Evolutionary conservation across 1,140 invertebrate genomes (phyloP).

Genomic region (Idris sp.): DNA sequence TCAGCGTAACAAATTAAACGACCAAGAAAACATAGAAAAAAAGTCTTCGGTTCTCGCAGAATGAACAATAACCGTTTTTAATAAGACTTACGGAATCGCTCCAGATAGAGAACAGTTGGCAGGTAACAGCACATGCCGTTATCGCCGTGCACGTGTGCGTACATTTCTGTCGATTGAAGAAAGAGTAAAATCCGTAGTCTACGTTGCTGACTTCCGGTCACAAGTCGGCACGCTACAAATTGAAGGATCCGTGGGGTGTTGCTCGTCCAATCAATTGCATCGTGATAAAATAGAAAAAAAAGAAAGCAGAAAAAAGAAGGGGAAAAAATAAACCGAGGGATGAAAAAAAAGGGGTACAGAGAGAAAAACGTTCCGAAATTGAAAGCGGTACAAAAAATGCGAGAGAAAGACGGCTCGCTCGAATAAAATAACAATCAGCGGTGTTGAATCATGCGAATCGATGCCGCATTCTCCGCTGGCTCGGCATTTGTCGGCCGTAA

Average conservation of each 20-base stretch:
- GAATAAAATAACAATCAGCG: conserved; percentile 49
- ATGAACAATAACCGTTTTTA: conserved; percentile 12
- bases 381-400: conserved; percentile 3
- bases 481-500: conserved; percentile 20
- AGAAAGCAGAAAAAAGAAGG: neutral
- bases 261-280: conserved; percentile 26
- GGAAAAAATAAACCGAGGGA: neutral
- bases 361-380: conserved; percentile 1
- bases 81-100: conserved; percentile 73
- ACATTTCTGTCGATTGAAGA: conserved; percentile 66
- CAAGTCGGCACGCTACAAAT: conserved; percentile 46
- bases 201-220: conserved; percentile 45
- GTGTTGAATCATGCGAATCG: conserved; percentile 37
- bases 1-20: no score
- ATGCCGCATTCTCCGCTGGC: conserved; percentile 20
- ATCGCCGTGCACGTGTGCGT: conserved; percentile 74
- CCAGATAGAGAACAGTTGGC: conserved; percentile 73
- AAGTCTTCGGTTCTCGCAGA: neutral
- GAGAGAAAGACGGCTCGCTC: conserved; percentile 9
- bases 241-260: conserved; percentile 20
- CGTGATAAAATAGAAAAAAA: neutral
- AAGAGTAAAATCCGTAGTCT: conserved; percentile 43
- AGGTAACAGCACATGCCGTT: conserved; percentile 77
- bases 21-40: no score
- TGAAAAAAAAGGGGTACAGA: neutral